Percentiles rank a stretch among this genome's conserved stretches.
Conservation (phyloP, 2,888 invertebrate genomes). For the Parelbella ahira region DNA sequence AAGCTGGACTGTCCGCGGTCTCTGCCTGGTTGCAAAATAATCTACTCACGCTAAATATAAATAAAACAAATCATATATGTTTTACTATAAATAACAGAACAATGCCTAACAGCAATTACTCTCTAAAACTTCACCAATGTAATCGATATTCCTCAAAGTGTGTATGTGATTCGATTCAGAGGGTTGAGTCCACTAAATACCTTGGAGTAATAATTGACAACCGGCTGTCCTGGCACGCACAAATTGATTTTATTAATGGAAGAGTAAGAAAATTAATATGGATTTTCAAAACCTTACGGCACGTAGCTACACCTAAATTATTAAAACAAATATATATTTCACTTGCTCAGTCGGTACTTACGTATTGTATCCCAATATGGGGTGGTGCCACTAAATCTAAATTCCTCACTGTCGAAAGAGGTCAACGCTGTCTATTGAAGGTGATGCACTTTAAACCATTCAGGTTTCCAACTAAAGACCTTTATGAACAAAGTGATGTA, state of each 20-base stretch:
- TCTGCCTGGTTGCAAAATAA: constrained; percentile 2
- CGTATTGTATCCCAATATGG: constrained; percentile 20
- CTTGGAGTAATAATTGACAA: constrained; percentile 20
- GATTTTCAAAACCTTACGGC: constrained; percentile 19
- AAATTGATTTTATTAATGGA: constrained; percentile 14
- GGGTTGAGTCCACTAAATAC: constrained; percentile 17
- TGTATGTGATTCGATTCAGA: background rate
- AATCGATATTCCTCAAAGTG: too few species aligned
- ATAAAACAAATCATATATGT: constrained; percentile 9
- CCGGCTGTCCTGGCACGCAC: constrained; percentile 20
- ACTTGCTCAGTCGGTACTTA: constrained; percentile 15
- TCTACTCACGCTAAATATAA: constrained; percentile 4
- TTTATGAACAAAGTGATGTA: background rate
- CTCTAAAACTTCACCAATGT: constrained; percentile 2
- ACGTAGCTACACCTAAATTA: constrained; percentile 13
- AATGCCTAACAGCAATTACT: background rate
- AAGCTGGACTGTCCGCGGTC: background rate
- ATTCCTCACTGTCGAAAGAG: constrained; percentile 23
- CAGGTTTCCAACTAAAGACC: constrained; percentile 15
- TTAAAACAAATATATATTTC: constrained; percentile 16
- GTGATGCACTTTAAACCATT: constrained; percentile 18
- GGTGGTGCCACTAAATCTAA: constrained; percentile 10
- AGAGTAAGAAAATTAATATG: constrained; percentile 22
- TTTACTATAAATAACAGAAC: background rate
- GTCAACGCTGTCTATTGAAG: constrained; percentile 22